phyloP scores from a whole-genome alignment of 2,888 invertebrate genomes.

The Noctua comes region DNA sequence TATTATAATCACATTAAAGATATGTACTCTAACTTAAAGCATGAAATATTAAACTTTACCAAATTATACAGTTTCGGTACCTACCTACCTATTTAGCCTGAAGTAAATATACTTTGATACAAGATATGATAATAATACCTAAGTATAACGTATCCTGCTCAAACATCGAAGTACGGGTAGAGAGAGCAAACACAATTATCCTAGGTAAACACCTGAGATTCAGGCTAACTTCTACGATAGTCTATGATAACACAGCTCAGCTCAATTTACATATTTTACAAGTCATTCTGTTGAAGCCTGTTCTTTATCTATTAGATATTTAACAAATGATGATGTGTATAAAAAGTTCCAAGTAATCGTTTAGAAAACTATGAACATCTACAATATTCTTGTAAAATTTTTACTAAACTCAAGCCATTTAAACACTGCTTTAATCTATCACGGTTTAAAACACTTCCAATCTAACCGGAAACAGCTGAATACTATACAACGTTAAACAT shows the following conservation, averaged over 20 bases:
- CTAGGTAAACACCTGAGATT: conserved; percentile 70
- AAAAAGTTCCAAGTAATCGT: background rate
- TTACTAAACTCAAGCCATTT: background rate
- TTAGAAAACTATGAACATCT: background rate
- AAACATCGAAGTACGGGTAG: conserved; percentile 44
- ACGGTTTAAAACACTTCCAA: background rate
- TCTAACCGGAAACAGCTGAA: no score
- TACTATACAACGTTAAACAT: no score
- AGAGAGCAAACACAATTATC: conserved; percentile 74
- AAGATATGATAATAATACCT: conserved; percentile 6
- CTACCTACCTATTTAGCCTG: background rate
- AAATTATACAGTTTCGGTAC: background rate
- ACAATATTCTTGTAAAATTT: background rate
- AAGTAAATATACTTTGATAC: background rate
- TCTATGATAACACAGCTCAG: conserved; percentile 26
- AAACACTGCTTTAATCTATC: no score
- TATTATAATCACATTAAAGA: no score
- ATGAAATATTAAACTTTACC: background rate
- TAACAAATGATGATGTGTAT: background rate
- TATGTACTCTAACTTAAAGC: background rate
- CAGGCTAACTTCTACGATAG: conserved; percentile 23
- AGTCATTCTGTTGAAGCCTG: background rate
- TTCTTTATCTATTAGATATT: conserved; percentile 7
- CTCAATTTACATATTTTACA: conserved; percentile 49
- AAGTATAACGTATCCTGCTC: background rate